Conservation (phyloP, 2,797 vertebrate species). For the Xiphorhynchus erythropygius region DNA sequence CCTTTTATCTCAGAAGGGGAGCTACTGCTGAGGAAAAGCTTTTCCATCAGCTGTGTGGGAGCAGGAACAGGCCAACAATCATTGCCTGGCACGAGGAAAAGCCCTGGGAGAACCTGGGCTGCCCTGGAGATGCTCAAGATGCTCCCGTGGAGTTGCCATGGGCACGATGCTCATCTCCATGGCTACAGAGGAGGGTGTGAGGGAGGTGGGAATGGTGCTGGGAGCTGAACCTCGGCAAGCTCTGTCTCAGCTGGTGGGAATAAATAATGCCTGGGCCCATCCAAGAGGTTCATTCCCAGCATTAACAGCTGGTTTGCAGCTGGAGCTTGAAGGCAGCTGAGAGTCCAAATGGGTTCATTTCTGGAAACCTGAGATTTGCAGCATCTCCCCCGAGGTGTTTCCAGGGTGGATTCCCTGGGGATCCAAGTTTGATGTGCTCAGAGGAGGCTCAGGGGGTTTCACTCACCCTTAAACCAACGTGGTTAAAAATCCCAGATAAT, state of each 20-base stretch:
- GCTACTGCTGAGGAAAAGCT: not conserved
- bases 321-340: not conserved
- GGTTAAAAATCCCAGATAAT: rapidly evolving
- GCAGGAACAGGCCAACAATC: not conserved
- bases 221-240: not conserved
- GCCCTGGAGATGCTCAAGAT: not conserved
- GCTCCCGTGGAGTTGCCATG: conserved; percentile 18
- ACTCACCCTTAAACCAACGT: rapidly evolving
- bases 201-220: rapidly evolving
- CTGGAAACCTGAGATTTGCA: not conserved
- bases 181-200: not conserved
- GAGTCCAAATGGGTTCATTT: not conserved
- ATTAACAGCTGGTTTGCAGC: rapidly evolving
- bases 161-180: conserved; percentile 16
- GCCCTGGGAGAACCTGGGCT: not conserved
- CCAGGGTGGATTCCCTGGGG: rapidly evolving
- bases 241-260: not conserved
- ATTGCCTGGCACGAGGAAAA: rapidly evolving
- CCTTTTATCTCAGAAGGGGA: not conserved
- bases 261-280: not conserved
- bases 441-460: not conserved
- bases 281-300: not conserved
- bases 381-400: not conserved
- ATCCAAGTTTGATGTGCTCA: rapidly evolving
- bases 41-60: rapidly evolving